Percentiles rank a stretch among this genome's conserved stretches.
Evolutionary conservation across 2,113 vertebrate genomes (phyloP).

Genomic region (Sphyrna mokarran): DNA sequence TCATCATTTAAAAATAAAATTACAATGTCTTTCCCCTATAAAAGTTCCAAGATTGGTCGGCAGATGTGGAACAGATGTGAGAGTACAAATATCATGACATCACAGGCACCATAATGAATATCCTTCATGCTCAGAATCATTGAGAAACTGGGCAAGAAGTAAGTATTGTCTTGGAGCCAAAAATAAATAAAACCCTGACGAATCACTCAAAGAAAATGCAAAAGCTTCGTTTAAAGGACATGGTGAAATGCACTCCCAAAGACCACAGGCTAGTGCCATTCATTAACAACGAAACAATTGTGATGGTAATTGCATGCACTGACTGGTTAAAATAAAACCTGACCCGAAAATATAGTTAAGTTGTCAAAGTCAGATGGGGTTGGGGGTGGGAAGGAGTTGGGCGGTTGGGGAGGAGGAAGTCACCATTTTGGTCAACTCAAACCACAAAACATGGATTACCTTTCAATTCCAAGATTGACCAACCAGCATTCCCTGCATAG

Average conservation of each 20-base stretch:
- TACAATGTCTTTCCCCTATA: neutral
- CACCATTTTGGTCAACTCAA: slow-evolving; percentile 6
- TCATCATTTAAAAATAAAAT: slow-evolving; percentile 22
- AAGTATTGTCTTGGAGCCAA: slow-evolving; percentile 16
- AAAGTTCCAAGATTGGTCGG: neutral
- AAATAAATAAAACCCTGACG: slow-evolving; percentile 21
- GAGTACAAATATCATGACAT: neutral
- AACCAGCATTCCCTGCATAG: neutral
- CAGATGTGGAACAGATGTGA: slow-evolving; percentile 33
- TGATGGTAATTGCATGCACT: slow-evolving; percentile 7
- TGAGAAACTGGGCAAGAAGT: slow-evolving; percentile 2
- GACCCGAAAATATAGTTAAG: slow-evolving; percentile 15
- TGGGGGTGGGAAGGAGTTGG: neutral
- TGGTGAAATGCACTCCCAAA: neutral
- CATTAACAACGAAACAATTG: neutral
- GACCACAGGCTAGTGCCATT: slow-evolving; percentile 28
- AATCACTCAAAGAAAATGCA: slow-evolving; percentile 12
- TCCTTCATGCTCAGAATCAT: neutral
- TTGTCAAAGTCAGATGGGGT: neutral
- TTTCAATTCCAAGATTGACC: slow-evolving; percentile 4
- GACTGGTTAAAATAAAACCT: neutral
- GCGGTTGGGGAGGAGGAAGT: neutral
- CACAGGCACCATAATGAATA: slow-evolving; percentile 15
- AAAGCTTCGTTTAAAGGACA: neutral
- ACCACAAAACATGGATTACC: neutral